Percentiles rank a stretch among this genome's conserved stretches.
These are phyloP conservation scores for Netelia fuscicornis DNA, from an alignment of 2,888 invertebrate species.

Conservation along the genomic window DNA sequence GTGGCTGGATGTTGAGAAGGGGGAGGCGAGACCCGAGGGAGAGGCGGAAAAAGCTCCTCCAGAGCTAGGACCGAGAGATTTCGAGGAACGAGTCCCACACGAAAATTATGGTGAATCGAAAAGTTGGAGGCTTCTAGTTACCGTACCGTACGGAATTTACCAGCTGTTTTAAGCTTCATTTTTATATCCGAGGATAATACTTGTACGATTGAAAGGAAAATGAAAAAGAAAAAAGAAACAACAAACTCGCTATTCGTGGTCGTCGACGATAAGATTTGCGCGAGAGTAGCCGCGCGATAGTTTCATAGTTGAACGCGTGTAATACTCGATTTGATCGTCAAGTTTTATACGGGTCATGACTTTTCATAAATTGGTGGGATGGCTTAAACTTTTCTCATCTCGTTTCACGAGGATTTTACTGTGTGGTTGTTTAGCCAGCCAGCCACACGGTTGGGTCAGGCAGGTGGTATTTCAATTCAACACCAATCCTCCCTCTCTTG, in stretches of 20 bases:
- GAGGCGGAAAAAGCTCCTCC: not conserved
- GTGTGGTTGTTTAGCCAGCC: not conserved
- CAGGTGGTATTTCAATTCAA: constrained; percentile 42
- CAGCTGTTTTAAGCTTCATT: constrained; percentile 15
- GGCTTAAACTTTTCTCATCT: not conserved
- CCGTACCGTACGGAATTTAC: constrained; percentile 13
- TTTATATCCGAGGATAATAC: not conserved
- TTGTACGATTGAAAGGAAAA: not conserved
- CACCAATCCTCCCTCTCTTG: not conserved
- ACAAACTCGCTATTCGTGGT: not conserved
- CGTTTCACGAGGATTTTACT: constrained; percentile 7
- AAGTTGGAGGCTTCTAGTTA: constrained; percentile 5
- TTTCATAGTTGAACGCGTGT: no score
- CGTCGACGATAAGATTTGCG: no score
- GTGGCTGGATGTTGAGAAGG: not conserved
- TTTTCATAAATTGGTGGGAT: not conserved
- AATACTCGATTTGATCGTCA: not conserved
- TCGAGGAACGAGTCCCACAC: not conserved
- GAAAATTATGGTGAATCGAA: constrained; percentile 28
- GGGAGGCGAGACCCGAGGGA: not conserved
- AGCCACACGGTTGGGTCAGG: not conserved
- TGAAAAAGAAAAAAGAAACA: not conserved
- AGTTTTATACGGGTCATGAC: not conserved
- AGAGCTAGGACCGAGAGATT: constrained; percentile 25
- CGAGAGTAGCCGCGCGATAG: no score